Conservation (phyloP, 2,113 vertebrate genomes). For the cattle (Bos taurus) region ARS-UCD2.0 NC_037331.1:31559501-31560000, state of each 20-base stretch:
- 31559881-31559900: background rate
- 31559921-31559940: background rate
- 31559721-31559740: background rate
- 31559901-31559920: background rate
- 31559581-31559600: background rate
- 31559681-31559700: background rate
- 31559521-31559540: background rate
- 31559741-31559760: background rate
- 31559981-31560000: background rate
- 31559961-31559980: background rate
- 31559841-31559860: background rate
- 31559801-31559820: background rate
- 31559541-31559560: background rate
- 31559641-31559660: background rate
- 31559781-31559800: background rate
- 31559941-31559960: background rate
- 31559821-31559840: background rate
- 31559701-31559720: background rate
- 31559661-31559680: slow-evolving; percentile 15
- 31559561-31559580: background rate
- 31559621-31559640: background rate
- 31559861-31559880: background rate
- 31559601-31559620: background rate
- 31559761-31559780: background rate
- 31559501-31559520: background rate